Conservation (phyloP, 2,888 invertebrate genomes). For the Diaperis boleti region DNA sequence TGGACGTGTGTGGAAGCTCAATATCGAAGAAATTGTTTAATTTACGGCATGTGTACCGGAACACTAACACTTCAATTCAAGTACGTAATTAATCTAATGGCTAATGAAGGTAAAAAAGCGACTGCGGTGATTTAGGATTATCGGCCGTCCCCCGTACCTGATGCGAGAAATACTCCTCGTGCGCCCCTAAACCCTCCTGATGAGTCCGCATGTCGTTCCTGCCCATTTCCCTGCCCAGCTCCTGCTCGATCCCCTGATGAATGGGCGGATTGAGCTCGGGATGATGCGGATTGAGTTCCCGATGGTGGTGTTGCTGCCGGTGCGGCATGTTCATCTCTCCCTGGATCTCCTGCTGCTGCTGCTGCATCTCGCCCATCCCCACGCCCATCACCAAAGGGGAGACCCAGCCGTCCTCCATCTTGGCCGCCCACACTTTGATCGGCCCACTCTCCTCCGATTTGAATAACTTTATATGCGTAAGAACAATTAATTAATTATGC, state of each 20-base stretch:
- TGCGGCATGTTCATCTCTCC: slow-evolving; percentile 50
- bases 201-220: slow-evolving; percentile 53
- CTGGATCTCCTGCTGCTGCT: slow-evolving; percentile 54
- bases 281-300: slow-evolving; percentile 49
- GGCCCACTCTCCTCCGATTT: slow-evolving; percentile 51
- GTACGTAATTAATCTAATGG: background rate
- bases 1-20: too few species aligned
- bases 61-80: too few species aligned
- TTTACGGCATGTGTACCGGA: too few species aligned
- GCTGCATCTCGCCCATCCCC: slow-evolving; percentile 61
- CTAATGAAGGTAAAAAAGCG: too few species aligned
- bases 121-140: too few species aligned
- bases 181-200: slow-evolving; percentile 49
- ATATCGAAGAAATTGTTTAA: too few species aligned
- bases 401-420: slow-evolving; percentile 67
- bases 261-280: slow-evolving; percentile 54
- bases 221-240: slow-evolving; percentile 51
- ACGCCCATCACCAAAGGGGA: slow-evolving; percentile 66
- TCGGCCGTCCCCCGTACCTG: slow-evolving; percentile 53
- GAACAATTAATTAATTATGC: slow-evolving; percentile 52
- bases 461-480: slow-evolving; percentile 48
- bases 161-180: slow-evolving; percentile 58
- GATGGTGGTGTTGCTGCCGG: slow-evolving; percentile 56
- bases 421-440: slow-evolving; percentile 54
- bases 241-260: slow-evolving; percentile 60